These are phyloP conservation scores for Sinocyclocheilus grahami DNA, from an alignment of 2,113 vertebrate species.

Conservation along the genomic window DNA sequence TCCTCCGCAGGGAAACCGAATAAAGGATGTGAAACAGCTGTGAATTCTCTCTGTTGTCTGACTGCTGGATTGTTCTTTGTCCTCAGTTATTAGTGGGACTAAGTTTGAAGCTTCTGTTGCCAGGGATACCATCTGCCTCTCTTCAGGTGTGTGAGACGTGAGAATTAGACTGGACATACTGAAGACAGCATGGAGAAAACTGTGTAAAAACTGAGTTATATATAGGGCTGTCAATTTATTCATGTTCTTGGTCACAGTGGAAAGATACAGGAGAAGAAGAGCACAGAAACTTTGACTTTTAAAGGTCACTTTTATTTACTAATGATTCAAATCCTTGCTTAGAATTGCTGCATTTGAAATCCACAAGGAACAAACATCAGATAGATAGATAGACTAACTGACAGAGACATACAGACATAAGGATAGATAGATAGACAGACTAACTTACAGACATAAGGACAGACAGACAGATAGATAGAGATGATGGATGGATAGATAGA, in stretches of 20 bases:
- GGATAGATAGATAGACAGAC: too few relatives aligned
- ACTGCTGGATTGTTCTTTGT: not conserved
- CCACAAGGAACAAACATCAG: not conserved
- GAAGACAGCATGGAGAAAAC: not conserved
- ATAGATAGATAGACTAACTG: not conserved
- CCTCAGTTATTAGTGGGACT: not conserved
- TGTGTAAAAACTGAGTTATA: not conserved
- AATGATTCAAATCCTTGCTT: not conserved
- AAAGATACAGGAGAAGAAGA: not conserved
- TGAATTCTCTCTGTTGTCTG: not conserved
- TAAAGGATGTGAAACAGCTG: slow-evolving; percentile 35
- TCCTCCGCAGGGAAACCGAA: slow-evolving; percentile 24
- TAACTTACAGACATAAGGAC: too few relatives aligned
- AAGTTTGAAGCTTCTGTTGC: not conserved
- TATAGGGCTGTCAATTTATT: not conserved
- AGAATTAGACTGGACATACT: slow-evolving; percentile 19
- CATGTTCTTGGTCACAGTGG: not conserved
- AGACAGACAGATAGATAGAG: too few relatives aligned
- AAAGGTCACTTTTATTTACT: not conserved
- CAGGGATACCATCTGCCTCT: not conserved
- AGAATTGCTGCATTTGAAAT: not conserved
- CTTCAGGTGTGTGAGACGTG: not conserved
- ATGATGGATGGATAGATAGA: too few relatives aligned
- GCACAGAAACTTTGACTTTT: not conserved
- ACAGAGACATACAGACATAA: too few relatives aligned